A percentile compares a stretch with the other conserved stretches of the same genome.
Evolutionary conservation across 35 echinoderm and acorn worm species (phyloP).

Genomic region (Apostichopus japonicus): DNA sequence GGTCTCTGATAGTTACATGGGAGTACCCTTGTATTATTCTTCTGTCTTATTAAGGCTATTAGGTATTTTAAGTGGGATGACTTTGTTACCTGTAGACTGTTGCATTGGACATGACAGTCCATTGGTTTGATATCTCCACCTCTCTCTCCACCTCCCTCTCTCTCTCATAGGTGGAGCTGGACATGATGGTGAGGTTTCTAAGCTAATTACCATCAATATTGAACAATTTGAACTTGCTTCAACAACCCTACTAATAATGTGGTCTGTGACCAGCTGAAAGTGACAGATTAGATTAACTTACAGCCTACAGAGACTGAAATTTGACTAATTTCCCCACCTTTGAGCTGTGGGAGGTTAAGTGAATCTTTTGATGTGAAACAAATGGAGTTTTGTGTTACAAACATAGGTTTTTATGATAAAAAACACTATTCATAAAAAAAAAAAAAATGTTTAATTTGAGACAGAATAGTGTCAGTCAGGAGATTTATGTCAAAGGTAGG

Average conservation of each 20-base stretch:
- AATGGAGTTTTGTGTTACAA: not conserved
- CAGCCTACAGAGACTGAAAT: not conserved
- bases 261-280: not conserved
- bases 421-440: too few relatives aligned
- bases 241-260: not conserved
- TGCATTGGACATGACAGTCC: not conserved
- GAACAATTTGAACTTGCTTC: not conserved
- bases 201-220: not conserved
- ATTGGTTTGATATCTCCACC: not conserved
- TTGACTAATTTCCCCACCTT: not conserved
- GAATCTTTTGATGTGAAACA: not conserved
- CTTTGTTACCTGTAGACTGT: not conserved
- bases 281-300: not conserved
- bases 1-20: too few relatives aligned
- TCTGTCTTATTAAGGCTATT: too few relatives aligned
- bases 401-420: too few relatives aligned
- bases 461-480: too few relatives aligned
- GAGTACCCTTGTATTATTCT: too few relatives aligned
- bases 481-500: too few relatives aligned
- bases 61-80: too few relatives aligned
- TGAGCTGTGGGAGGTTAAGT: not conserved
- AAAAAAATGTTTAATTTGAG: too few relatives aligned
- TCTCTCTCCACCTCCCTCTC: too few relatives aligned
- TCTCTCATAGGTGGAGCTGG: not conserved
- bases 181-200: not conserved